Conservation (phyloP, 1,140 invertebrate species). For the Caenorhabditis brenneri region DNA sequence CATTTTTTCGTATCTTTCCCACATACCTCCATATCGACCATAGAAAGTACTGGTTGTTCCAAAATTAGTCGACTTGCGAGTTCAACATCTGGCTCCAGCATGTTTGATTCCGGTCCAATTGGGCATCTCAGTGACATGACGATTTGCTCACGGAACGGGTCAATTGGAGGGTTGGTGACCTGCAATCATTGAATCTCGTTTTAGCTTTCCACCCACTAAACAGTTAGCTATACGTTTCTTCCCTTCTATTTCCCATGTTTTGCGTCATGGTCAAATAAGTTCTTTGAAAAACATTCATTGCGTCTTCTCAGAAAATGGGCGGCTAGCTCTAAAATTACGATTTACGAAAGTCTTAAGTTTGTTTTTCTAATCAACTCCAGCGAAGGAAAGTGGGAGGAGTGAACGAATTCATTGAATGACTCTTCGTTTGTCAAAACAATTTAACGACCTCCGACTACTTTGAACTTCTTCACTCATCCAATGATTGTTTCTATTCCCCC, state of each 20-base stretch:
- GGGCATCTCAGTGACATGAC: conserved; percentile 89
- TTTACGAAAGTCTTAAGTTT: not conserved
- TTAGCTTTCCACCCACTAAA: not conserved
- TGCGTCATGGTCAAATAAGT: not conserved
- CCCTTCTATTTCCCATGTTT: not conserved
- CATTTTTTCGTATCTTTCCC: not conserved
- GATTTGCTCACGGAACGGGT: conserved; percentile 97
- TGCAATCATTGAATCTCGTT: conserved; percentile 60
- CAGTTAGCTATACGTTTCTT: not conserved
- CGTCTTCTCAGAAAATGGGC: not conserved
- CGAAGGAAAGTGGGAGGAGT: not conserved
- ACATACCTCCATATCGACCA: conserved; percentile 81
- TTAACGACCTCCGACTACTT: not conserved
- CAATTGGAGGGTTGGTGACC: conserved; percentile 99
- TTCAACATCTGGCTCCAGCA: conserved; percentile 84
- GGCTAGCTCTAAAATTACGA: not conserved
- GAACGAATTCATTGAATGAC: not conserved
- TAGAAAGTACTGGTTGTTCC: conserved; percentile 89
- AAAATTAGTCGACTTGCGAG: conserved; percentile 92
- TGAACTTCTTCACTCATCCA: not conserved
- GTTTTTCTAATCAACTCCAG: conserved; percentile 30
- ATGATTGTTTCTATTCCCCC: not conserved
- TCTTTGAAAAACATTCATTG: not conserved
- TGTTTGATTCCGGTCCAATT: conserved; percentile 86
- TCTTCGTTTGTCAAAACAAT: conserved; percentile 5